Base-by-base conservation (phyloP, 1,140 invertebrate genomes). In the Drosophila takahashii region DNA sequence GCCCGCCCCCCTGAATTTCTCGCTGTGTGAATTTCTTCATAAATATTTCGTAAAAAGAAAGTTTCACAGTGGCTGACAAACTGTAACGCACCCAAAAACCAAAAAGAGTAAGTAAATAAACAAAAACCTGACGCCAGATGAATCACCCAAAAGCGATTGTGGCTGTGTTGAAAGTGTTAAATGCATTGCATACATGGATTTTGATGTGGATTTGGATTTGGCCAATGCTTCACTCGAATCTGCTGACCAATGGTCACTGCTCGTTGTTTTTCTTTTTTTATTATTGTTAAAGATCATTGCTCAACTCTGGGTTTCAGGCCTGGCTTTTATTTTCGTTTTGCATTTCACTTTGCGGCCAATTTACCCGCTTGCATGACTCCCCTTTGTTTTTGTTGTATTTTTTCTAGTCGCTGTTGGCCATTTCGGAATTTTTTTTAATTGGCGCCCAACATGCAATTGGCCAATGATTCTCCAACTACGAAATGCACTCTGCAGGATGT, bases 1-100 rank as follows among this genome's bases (percentile, higher is more conserved):
- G 48, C 29, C 64, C 58, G 45, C 64, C 44, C 54, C 48, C 10
- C 15, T 27, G 41, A 50, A 42, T n/a, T 39, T 50, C 13, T 45
- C 50, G 34, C 41, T 59, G 26, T 39, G 60, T 47, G 48, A 87
- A 77, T 86, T 86, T 86, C 83, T 85, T 75, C 60, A 85, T 81
- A 86, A 85, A 81, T 74, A 86, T 86, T 86, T 85, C 32, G 78
- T 86, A 76, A 86, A 86, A 86, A 86, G 81, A 86, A 86, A 86
- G 83, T 86, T 87, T 77, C 58, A 57, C 84, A 86, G 75, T 87
- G 61, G 51, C 83, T 86, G 65, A 44, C 61, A 86, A 86, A 86
- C 83, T 86, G 83, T 79, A 77, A 86, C 81, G 83, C 74, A 86
- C 74, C 78, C 83, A 69, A 77, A 74, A 22, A 3, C 22, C 22